These are phyloP conservation scores for Neostethus bicornis DNA, from an alignment of 2,797 vertebrate genomes.

Conservation along the genomic window DNA sequence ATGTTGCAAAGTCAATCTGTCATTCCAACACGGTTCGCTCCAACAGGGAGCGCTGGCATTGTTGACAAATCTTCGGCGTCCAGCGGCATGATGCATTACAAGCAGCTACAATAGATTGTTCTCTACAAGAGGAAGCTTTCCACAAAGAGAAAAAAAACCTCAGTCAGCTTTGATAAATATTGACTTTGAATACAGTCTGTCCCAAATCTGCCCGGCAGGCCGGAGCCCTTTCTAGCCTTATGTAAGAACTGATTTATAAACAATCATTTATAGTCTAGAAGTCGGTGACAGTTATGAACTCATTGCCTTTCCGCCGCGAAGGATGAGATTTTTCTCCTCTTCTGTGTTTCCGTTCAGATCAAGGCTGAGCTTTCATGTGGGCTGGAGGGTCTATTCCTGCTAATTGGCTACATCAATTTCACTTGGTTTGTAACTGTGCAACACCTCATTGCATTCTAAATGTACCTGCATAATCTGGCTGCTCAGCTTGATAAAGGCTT, in stretches of 20 bases:
- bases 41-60: constrained; percentile 53
- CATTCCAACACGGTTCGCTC: constrained; percentile 44
- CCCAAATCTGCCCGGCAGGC: constrained; percentile 42
- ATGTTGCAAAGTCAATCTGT: constrained; percentile 59
- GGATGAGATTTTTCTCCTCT: constrained; percentile 6
- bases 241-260: constrained; percentile 41
- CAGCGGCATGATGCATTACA: constrained; percentile 60
- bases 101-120: constrained; percentile 57
- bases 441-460: constrained; percentile 76
- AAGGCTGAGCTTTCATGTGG: constrained; percentile 58
- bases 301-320: constrained; percentile 50
- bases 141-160: constrained; percentile 55
- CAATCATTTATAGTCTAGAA: constrained; percentile 40
- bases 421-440: constrained; percentile 66
- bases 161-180: constrained; percentile 62
- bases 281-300: constrained; percentile 51
- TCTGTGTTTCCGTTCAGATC: constrained; percentile 49
- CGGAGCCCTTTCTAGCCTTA: constrained; percentile 45
- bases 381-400: constrained; percentile 62
- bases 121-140: constrained; percentile 44
- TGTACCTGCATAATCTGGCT: constrained; percentile 69
- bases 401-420: constrained; percentile 76
- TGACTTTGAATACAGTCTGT: constrained; percentile 52
- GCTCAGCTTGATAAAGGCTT: constrained; percentile 58
- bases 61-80: constrained; percentile 68